These are phyloP conservation scores for Palythoa grandis DNA, from an alignment of 92 coral and sea anemone species.

Conservation along the genomic window DNA sequence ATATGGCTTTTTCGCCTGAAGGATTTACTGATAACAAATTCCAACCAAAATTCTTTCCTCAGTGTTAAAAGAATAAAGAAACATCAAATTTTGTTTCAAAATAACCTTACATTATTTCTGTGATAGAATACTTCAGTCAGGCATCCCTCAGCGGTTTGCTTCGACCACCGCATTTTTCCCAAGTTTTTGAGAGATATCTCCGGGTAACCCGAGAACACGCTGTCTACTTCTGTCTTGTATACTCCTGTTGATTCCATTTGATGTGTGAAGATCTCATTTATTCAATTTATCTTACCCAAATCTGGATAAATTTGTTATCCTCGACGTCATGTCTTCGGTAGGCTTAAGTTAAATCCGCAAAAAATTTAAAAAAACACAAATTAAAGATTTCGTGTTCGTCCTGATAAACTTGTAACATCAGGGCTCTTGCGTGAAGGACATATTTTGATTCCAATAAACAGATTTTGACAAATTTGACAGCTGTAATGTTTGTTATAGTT, in stretches of 20 bases:
- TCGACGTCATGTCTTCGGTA: background rate
- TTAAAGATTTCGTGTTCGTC: background rate
- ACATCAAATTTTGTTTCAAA: background rate
- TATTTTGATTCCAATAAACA: background rate
- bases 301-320: background rate
- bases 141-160: no score
- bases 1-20: no score
- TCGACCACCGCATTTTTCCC: background rate
- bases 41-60: background rate
- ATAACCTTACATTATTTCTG: background rate
- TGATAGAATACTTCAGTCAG: background rate
- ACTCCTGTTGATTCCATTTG: slow-evolving; percentile 11
- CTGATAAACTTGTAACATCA: background rate
- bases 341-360: background rate
- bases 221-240: background rate
- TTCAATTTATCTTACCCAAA: slow-evolving; percentile 18
- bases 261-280: background rate
- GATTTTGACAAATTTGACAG: slow-evolving; percentile 11
- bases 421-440: background rate
- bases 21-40: background rate
- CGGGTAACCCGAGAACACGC: slow-evolving; percentile 4
- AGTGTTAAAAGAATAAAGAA: background rate
- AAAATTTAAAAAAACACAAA: background rate
- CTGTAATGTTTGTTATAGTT: slow-evolving; percentile 24
- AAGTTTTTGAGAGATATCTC: background rate